Percentiles rank a stretch among this genome's conserved stretches.
Conservation (phyloP, 2,888 invertebrate genomes). For the Amphimallon solstitiale region DNA sequence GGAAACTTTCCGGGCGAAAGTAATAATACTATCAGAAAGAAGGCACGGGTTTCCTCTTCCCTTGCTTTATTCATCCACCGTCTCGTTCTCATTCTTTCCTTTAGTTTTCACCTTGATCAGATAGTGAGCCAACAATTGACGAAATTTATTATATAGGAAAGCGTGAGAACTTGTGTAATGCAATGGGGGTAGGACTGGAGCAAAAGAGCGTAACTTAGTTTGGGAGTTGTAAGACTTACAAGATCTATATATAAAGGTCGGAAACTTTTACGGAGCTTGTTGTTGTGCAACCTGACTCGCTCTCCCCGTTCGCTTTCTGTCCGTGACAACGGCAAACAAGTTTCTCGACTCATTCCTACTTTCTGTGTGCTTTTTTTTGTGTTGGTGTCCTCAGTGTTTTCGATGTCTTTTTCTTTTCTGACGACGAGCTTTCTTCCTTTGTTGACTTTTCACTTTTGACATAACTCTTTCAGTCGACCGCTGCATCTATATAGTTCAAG, state of each 20-base stretch:
- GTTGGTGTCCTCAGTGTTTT: too few relatives aligned
- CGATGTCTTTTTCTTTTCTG: too few relatives aligned
- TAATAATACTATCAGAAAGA: too few relatives aligned
- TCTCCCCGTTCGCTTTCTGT: slow-evolving; percentile 37
- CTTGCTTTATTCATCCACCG: too few relatives aligned
- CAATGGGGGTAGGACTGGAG: too few relatives aligned
- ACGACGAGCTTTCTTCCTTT: slow-evolving; percentile 39
- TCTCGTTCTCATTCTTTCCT: too few relatives aligned
- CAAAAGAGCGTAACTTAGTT: slow-evolving; percentile 44
- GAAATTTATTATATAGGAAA: slow-evolving; percentile 7
- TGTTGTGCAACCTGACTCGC: slow-evolving; percentile 40
- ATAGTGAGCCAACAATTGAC: not conserved
- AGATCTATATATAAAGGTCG: slow-evolving; percentile 44
- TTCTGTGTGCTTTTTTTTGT: too few relatives aligned
- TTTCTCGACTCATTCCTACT: slow-evolving; percentile 42
- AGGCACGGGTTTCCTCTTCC: too few relatives aligned
- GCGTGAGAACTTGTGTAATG: not conserved
- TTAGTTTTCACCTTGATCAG: too few relatives aligned
- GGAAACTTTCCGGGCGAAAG: too few relatives aligned
- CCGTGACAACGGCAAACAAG: slow-evolving; percentile 46
- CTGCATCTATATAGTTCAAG: slow-evolving; percentile 10
- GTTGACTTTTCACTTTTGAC: slow-evolving; percentile 39
- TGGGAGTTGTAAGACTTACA: slow-evolving; percentile 41
- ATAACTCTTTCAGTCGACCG: not conserved
- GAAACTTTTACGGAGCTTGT: slow-evolving; percentile 46